Conservation (phyloP, 2,113 vertebrate genomes). For the Agelaius tricolor region DNA sequence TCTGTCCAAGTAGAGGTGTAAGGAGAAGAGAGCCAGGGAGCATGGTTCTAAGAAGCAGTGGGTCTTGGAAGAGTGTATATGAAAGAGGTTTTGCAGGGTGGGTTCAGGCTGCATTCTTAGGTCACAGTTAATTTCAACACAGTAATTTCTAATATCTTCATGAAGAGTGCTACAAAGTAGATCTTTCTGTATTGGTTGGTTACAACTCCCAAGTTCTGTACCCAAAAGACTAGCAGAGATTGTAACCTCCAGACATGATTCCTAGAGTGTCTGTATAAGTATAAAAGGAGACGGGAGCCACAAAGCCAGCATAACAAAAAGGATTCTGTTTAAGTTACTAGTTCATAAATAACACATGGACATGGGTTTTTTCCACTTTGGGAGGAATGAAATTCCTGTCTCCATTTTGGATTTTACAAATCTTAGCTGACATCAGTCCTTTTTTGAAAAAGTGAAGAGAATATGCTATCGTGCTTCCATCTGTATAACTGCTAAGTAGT, state of each 20-base stretch:
- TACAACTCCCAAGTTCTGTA: neutral
- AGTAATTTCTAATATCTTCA: neutral
- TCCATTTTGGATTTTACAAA: neutral
- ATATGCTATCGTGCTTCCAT: neutral
- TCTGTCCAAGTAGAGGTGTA: neutral
- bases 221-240: neutral
- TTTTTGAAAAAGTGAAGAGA: neutral
- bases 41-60: neutral
- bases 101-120: neutral
- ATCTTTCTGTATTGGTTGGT: neutral
- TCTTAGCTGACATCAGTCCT: neutral
- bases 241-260: neutral
- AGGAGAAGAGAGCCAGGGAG: neutral
- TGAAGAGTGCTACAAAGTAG: neutral
- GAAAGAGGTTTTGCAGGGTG: neutral
- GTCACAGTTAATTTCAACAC: neutral
- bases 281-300: neutral
- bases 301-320: neutral
- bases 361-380: neutral
- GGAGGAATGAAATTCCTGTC: neutral
- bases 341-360: neutral
- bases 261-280: neutral
- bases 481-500: neutral
- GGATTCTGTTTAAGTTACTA: neutral
- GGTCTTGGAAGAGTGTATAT: neutral